Percentiles rank a stretch among this genome's conserved stretches.
These are phyloP conservation scores for Etheostoma spectabile DNA, from an alignment of 2,113 vertebrate genomes.

Conservation along the genomic window DNA sequence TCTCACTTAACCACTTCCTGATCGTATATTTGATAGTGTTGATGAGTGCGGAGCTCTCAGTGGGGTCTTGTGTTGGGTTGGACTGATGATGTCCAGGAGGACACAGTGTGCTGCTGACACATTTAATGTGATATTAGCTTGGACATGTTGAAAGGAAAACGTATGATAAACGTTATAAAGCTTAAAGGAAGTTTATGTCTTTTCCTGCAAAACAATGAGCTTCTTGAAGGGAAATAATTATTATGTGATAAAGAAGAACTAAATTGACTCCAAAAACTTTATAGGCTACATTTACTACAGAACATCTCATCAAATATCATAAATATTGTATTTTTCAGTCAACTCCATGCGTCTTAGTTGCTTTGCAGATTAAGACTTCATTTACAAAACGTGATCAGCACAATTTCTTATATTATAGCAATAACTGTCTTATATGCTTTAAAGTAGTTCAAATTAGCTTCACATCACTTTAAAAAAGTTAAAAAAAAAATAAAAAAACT, in stretches of 20 bases:
- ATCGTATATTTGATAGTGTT: slow-evolving; percentile 15
- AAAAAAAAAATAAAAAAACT: not conserved
- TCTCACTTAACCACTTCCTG: slow-evolving; percentile 21
- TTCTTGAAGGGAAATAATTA: not conserved
- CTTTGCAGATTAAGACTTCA: not conserved
- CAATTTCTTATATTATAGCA: not conserved
- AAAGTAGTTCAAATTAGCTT: not conserved
- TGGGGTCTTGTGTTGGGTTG: slow-evolving; percentile 26
- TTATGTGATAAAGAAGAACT: not conserved
- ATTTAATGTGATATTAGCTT: slow-evolving; percentile 25
- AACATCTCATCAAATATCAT: not conserved
- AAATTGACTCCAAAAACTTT: not conserved
- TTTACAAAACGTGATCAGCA: not conserved
- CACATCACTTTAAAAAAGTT: not conserved
- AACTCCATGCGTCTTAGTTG: not conserved
- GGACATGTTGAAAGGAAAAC: slow-evolving; percentile 17
- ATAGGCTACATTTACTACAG: too few relatives aligned
- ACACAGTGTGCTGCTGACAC: slow-evolving; percentile 25
- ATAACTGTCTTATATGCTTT: not conserved
- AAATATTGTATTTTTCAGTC: not conserved
- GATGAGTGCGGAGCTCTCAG: slow-evolving; percentile 27
- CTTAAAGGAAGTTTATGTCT: not conserved
- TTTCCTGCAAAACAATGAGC: not conserved
- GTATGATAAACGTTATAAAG: not conserved
- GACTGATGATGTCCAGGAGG: slow-evolving; percentile 31